These are phyloP conservation scores for Liopterus haemorrhoidalis DNA, from an alignment of 2,888 invertebrate species.

Conservation along the genomic window DNA sequence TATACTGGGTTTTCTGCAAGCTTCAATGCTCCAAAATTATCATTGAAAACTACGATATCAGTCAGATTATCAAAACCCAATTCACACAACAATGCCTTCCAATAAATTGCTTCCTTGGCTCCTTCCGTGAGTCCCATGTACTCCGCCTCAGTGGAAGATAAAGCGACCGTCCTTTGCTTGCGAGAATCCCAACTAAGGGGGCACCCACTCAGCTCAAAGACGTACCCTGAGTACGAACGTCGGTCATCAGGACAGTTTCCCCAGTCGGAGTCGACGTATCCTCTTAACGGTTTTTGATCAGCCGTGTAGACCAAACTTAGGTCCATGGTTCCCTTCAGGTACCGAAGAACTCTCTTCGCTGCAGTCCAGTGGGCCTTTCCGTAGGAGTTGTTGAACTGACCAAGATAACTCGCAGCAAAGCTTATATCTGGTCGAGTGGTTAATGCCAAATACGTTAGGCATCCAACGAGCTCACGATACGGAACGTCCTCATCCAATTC, in stretches of 20 bases:
- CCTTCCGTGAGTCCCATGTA: too few relatives aligned
- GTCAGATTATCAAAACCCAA: constrained; percentile 3
- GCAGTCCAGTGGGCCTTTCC: constrained; percentile 7
- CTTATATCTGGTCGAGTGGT: constrained; percentile 10
- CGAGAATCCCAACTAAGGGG: constrained; percentile 3
- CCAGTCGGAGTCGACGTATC: constrained; percentile 5
- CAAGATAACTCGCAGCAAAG: constrained; percentile 8
- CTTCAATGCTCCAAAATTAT: too few relatives aligned
- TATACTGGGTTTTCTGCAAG: too few relatives aligned
- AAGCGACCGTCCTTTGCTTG: not conserved
- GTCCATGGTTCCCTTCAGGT: not conserved
- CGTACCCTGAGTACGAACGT: constrained; percentile 6
- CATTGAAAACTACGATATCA: not conserved
- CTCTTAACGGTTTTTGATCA: not conserved
- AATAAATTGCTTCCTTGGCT: constrained; percentile 7
- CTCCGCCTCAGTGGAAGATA: not conserved
- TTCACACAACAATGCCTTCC: constrained; percentile 1
- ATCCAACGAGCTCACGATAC: constrained; percentile 9
- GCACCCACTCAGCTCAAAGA: constrained; percentile 7
- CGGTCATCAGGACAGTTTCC: constrained; percentile 8
- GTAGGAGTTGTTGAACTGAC: constrained; percentile 4
- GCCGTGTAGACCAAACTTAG: not conserved
- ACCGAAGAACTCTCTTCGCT: constrained; percentile 6
- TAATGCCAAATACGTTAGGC: constrained; percentile 4
- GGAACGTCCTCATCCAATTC: constrained; percentile 5